These are phyloP conservation scores for Acrossocheilus wenchowensis DNA, from an alignment of 2,797 vertebrate species.

Conservation along the genomic window DNA sequence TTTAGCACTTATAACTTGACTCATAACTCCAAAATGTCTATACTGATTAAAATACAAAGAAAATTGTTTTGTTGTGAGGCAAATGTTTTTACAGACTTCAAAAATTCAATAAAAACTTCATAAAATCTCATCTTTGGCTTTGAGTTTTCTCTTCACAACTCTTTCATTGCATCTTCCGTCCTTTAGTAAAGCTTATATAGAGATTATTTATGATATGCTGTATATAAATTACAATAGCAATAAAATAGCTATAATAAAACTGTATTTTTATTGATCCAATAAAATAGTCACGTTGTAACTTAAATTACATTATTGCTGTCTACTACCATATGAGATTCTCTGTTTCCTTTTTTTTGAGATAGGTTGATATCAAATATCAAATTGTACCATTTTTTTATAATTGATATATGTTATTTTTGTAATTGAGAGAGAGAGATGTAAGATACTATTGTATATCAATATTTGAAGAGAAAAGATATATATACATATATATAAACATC, in stretches of 20 bases:
- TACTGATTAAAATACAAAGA: neutral
- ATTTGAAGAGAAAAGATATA: neutral
- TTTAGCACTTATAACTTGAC: neutral
- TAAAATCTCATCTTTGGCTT: neutral
- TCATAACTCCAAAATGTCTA: constrained; percentile 10
- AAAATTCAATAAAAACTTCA: constrained; percentile 22
- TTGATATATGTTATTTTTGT: neutral
- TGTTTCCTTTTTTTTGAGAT: neutral
- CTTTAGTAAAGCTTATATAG: neutral
- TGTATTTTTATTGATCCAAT: neutral
- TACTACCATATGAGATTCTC: neutral
- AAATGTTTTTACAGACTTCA: constrained; percentile 1
- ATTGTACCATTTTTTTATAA: neutral
- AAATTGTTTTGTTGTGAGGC: neutral
- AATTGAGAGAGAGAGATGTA: neutral
- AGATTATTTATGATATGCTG: neutral
- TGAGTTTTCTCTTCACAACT: neutral
- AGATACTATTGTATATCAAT: neutral
- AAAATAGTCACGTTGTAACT: neutral
- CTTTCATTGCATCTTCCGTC: neutral
- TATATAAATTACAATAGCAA: neutral
- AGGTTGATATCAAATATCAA: neutral
- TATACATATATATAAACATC: no score
- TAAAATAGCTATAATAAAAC: neutral
- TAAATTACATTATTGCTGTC: neutral